phyloP scores from a whole-genome alignment of 1,140 invertebrate genomes.

The Cylas formicarius region DNA sequence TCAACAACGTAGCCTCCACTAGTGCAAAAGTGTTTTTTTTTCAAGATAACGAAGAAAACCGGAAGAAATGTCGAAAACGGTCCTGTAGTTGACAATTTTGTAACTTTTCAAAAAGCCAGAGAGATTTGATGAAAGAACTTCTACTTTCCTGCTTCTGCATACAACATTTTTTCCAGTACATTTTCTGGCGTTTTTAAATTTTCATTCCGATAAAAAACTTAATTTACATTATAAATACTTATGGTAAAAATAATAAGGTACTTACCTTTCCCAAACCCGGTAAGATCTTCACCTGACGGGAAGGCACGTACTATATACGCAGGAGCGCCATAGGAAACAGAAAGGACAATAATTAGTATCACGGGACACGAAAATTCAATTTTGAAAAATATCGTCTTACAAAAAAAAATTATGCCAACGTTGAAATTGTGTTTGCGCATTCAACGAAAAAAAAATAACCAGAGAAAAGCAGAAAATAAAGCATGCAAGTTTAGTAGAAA shows the following conservation, averaged over 20 bases:
- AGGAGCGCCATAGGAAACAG: conserved; percentile 19
- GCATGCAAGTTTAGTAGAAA: conserved; percentile 22
- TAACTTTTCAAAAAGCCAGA: too few relatives aligned
- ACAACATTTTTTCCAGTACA: too few relatives aligned
- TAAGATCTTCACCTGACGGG: conserved; percentile 39
- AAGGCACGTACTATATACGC: conserved; percentile 29
- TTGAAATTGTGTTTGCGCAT: conserved; percentile 11
- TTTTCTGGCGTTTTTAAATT: conserved; percentile 9
- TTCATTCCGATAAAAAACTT: background rate
- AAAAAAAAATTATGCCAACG: conserved; percentile 2
- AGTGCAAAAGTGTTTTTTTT: too few relatives aligned
- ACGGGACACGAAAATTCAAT: conserved; percentile 11
- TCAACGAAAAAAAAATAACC: conserved; percentile 6
- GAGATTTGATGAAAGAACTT: too few relatives aligned
- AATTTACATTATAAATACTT: conserved; percentile 1
- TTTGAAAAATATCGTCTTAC: background rate
- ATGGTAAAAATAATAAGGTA: conserved; percentile 11
- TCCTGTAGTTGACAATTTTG: too few relatives aligned
- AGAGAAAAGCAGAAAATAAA: conserved; percentile 17
- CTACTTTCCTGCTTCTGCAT: too few relatives aligned
- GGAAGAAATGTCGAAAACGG: too few relatives aligned
- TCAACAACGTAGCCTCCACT: too few relatives aligned
- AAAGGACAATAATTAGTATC: conserved; percentile 23
- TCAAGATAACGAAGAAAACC: too few relatives aligned
- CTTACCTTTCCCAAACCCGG: conserved; percentile 42